Evolutionary conservation across 2,888 invertebrate genomes (phyloP).

Genomic region (Leptopterna dolabrata): DNA sequence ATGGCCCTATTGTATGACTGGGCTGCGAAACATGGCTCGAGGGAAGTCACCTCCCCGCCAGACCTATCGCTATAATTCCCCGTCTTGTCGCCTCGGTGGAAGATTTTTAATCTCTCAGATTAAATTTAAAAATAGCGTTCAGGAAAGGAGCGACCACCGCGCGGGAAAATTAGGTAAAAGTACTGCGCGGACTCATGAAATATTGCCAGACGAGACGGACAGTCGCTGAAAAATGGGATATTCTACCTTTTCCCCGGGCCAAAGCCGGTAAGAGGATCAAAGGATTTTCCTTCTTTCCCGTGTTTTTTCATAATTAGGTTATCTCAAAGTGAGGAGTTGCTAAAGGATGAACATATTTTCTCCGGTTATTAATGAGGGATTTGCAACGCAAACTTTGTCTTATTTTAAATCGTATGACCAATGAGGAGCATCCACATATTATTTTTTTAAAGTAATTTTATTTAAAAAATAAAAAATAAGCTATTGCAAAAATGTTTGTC

Average conservation of each 20-base stretch:
- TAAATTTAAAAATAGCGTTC: background rate
- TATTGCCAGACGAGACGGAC: background rate
- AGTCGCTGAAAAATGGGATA: background rate
- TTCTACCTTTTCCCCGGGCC: background rate
- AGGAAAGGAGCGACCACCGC: background rate
- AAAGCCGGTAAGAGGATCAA: background rate
- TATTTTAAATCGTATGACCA: background rate
- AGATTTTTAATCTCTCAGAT: background rate
- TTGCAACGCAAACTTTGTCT: background rate
- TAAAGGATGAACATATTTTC: background rate
- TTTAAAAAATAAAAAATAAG: too few species aligned
- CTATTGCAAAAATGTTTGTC: too few species aligned
- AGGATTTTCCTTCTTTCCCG: background rate
- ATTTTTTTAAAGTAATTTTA: too few species aligned
- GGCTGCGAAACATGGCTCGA: too few species aligned
- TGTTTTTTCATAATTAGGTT: background rate
- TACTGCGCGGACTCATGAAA: background rate
- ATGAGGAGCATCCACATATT: too few species aligned
- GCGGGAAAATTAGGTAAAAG: background rate
- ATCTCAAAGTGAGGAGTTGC: background rate
- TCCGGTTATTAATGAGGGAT: background rate
- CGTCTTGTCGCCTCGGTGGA: background rate
- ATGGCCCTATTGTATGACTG: too few species aligned
- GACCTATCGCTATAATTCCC: too few species aligned
- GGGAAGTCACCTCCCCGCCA: too few species aligned